Evolutionary conservation across 2,113 vertebrate species (phyloP), one percentile per base, ranked within the genome.

Genomic region (Cebidichthys violaceus): DNA sequence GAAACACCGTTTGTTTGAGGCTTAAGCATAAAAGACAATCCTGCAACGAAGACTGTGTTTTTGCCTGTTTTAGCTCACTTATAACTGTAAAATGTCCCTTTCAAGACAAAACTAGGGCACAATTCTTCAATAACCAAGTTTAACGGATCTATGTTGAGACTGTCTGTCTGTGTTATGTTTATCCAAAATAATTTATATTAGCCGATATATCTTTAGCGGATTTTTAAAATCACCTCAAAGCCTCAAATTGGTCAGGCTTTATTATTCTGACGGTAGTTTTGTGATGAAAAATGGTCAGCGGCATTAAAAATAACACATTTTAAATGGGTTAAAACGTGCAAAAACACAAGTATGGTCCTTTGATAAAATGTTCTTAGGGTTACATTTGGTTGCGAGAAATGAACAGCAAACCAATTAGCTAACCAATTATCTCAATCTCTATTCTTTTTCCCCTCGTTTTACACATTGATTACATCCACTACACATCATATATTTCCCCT

Each of bases 391-490:
- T 70, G 31, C 6, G 74, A 68, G 10, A 82, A 79, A 39, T 69
- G 14, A 67, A 47, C 33, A 20, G 71, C 29, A 55, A 57, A 33
- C 1, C 31, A 68, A 10, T 8, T 22, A 59, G n/a, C 74, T 75
- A 86, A 91, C 41, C 35, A 57, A 31, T 72, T 31, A 27, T 86
- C 52, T 86, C 29, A 47, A 60, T 61, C 64, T 84, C 15, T 87
- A 8, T 87, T 81, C 62, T 74, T 75, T 52, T 60, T 33, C 52
- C 78, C 14, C 57, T 61, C 24, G 41, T 70, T 54, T 54, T 66
- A 69, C 73, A 82, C 85, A 84, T 67, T 2, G 62, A 60, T 74
- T 10, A 80, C 73, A 86, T 81, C 59, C 33, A 78, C 39, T n/a
- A 4, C 61, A 73, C 41, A 54, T 75, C 65, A 10, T n/a, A n/a